Percentiles rank a stretch among this genome's conserved stretches.
phyloP scores from a whole-genome alignment of 2,888 invertebrate species.

The Adelognathus sp. region DNA sequence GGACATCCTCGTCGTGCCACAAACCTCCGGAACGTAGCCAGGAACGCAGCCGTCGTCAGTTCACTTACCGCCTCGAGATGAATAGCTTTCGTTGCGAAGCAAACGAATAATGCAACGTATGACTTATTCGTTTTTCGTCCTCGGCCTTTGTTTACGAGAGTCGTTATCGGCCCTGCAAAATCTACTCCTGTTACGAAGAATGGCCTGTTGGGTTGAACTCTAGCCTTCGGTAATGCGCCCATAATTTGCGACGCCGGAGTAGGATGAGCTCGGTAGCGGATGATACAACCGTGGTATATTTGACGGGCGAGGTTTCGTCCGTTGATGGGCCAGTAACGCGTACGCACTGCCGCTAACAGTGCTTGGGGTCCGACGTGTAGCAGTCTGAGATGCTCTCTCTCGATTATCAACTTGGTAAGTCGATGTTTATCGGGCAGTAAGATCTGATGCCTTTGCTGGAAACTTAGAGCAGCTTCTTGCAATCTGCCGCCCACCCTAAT shows the following conservation, averaged over 20 bases:
- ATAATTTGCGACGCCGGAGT: neutral
- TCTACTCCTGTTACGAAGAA: slow-evolving; percentile 49
- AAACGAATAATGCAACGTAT: slow-evolving; percentile 62
- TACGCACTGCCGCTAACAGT: slow-evolving; percentile 41
- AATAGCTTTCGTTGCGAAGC: slow-evolving; percentile 60
- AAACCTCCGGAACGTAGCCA: slow-evolving; percentile 60
- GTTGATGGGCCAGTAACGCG: slow-evolving; percentile 54
- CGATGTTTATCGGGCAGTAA: slow-evolving; percentile 22
- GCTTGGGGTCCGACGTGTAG: slow-evolving; percentile 57
- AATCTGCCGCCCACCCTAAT: slow-evolving; percentile 56
- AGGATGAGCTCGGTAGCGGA: slow-evolving; percentile 42
- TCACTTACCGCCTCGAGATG: slow-evolving; percentile 62
- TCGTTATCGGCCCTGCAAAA: slow-evolving; percentile 47
- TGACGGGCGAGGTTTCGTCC: slow-evolving; percentile 49
- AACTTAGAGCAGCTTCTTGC: neutral
- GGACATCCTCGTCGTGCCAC: slow-evolving; percentile 58
- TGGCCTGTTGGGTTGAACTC: slow-evolving; percentile 34
- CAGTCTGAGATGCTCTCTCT: slow-evolving; percentile 44
- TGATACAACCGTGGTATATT: slow-evolving; percentile 54
- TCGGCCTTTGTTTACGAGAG: slow-evolving; percentile 35
- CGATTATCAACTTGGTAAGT: slow-evolving; percentile 47
- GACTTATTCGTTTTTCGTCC: slow-evolving; percentile 49
- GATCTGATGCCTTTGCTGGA: slow-evolving; percentile 29
- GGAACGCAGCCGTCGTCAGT: slow-evolving; percentile 55
- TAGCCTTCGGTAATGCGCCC: neutral